These are phyloP conservation scores for Phasianus colchicus DNA, from an alignment of 2,113 vertebrate genomes.

Conservation along the genomic window DNA sequence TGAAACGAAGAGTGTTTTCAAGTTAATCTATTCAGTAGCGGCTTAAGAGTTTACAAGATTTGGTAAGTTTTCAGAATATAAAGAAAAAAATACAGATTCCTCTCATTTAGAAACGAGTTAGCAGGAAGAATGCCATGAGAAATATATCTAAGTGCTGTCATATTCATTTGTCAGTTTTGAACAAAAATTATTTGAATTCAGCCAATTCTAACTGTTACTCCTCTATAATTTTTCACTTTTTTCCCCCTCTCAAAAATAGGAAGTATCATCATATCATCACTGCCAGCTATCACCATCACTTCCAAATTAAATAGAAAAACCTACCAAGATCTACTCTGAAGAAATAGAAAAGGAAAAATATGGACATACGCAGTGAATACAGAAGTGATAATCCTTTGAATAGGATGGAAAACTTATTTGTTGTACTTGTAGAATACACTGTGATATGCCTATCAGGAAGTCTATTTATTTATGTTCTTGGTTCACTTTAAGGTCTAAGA, in stretches of 20 bases:
- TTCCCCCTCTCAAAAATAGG: neutral
- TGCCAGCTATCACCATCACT: neutral
- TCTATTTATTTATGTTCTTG: constrained; percentile 32
- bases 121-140: neutral
- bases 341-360: neutral
- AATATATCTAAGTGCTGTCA: neutral
- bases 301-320: constrained; percentile 10
- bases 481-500: constrained; percentile 42
- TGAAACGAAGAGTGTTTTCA: neutral
- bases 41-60: neutral
- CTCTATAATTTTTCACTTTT: neutral
- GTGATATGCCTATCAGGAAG: neutral
- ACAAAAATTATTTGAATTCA: neutral
- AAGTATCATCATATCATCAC: neutral
- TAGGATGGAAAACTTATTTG: neutral
- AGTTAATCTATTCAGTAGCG: neutral
- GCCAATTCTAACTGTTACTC: neutral
- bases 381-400: neutral
- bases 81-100: neutral
- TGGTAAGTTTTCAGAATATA: neutral
- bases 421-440: neutral
- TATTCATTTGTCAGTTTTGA: neutral
- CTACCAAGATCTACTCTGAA: neutral
- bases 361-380: neutral
- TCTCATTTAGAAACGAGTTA: neutral